phyloP scores from a whole-genome alignment of 2,888 invertebrate species.

The Cenopis cana region DNA sequence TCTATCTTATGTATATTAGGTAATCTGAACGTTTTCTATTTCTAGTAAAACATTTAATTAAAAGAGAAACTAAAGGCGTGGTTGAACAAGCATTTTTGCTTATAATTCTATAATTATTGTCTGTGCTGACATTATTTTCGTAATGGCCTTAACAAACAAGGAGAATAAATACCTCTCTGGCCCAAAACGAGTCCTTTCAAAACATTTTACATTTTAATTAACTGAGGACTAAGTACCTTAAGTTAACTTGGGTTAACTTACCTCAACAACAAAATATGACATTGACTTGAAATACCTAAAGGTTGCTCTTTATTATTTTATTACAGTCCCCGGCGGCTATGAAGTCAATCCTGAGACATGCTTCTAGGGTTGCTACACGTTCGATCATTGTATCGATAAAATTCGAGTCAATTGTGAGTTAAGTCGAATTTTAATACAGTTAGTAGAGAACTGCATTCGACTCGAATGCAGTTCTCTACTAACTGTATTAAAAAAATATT shows the following conservation, averaged over 20 bases:
- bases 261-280: not conserved
- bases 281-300: not conserved
- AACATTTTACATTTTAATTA: not conserved
- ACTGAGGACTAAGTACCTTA: not conserved
- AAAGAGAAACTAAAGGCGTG: not conserved
- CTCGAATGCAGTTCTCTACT: too few species aligned
- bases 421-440: too few species aligned
- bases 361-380: too few species aligned
- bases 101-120: slow-evolving; percentile 1
- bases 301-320: not conserved
- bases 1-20: too few species aligned
- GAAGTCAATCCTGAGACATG: too few species aligned
- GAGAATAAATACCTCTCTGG: not conserved
- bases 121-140: not conserved
- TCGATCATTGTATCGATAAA: too few species aligned
- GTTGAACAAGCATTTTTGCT: slow-evolving; percentile 5
- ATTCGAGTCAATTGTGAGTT: too few species aligned
- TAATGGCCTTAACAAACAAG: not conserved
- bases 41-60: not conserved
- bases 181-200: not conserved
- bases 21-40: too few species aligned
- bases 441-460: too few species aligned
- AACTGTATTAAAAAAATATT: too few species aligned
- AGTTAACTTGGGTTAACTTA: too few species aligned
- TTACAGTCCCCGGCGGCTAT: too few species aligned